Base-by-base conservation (phyloP, 2,797 vertebrate genomes). In the Vireo griseus region DNA sequence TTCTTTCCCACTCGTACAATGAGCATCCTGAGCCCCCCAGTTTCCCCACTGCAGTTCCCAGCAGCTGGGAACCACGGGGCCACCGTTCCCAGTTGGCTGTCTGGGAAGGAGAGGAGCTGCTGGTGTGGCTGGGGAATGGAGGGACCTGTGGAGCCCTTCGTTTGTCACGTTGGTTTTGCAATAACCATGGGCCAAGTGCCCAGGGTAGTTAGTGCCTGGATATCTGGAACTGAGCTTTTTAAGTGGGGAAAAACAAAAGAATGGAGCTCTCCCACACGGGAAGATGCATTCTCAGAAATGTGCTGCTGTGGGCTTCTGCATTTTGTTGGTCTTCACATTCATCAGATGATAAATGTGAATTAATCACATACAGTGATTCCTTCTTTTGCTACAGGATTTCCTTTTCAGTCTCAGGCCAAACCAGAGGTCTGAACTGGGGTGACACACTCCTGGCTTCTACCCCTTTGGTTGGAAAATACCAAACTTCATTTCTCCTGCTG, bases 351-450 rank as follows among this genome's bases (percentile, higher is more conserved):
- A 69, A 72, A 75, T 39, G 35, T 63, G 78, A 83, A 65, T 77
- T 59, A 54, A 86, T 45, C 78, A 47, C 25, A 31, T 8, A 28
- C 10, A 10, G 10, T 15, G 55, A 75, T 48, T 78, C 61, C 29
- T 94, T 80, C 54, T 77, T 50, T 77, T 78, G 54, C 54, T 94
- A 35, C 33, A 81, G 88, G 62, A 88, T 94, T 80, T 67, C 47
- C 50, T 39, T 90, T 86, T 72, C 1, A 2, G 40, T 69, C 51
- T 79, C 0, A 2, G 55, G 84, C 91, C 87, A 96, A 94, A 86
- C 48, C 72, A 65, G 71, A 85, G 67, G 81, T 87, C 81, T 87
- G 77, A 55, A 87, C 20, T 42, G 71, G 55, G n/a, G 48, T 76
- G 71, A 94, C 73, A 84, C 16, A 25, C 44, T 92, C 29, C 33